A percentile compares a stretch with the other conserved stretches of the same genome.
phyloP scores from a whole-genome alignment of 2,888 invertebrate genomes.

The Hedya salicella region DNA sequence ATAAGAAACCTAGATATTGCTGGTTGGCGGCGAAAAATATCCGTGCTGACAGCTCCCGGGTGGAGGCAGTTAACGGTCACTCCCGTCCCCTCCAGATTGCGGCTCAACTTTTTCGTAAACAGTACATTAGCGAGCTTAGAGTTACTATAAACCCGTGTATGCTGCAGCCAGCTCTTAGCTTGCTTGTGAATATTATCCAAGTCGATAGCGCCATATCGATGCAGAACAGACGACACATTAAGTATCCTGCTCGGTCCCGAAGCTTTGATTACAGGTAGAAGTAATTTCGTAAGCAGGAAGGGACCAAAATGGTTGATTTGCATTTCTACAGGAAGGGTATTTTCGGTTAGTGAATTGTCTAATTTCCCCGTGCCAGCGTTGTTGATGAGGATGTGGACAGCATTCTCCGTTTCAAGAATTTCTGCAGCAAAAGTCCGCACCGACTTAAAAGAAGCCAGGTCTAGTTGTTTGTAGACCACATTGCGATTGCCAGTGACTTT shows the following conservation, averaged over 20 bases:
- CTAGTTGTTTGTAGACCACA: conserved; percentile 87
- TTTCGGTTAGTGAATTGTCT: conserved; percentile 87
- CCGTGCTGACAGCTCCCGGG: conserved; percentile 91
- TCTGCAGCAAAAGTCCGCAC: conserved; percentile 91
- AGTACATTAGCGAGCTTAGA: conserved; percentile 92
- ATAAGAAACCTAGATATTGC: conserved; percentile 84
- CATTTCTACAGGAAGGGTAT: conserved; percentile 93
- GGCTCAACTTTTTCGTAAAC: conserved; percentile 87
- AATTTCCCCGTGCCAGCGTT: conserved; percentile 92
- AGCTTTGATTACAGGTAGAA: conserved; percentile 89
- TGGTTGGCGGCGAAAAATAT: conserved; percentile 89
- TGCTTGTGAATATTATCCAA: conserved; percentile 88
- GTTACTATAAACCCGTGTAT: conserved; percentile 85
- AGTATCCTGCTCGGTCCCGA: conserved; percentile 90
- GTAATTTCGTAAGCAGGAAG: conserved; percentile 93
- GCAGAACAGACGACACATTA: conserved; percentile 90
- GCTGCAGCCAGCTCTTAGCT: conserved; percentile 75
- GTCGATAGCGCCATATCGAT: conserved; percentile 87
- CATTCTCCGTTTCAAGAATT: conserved; percentile 87
- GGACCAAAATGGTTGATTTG: conserved; percentile 96
- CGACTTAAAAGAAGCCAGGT: conserved; percentile 89
- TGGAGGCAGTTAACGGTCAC: conserved; percentile 92
- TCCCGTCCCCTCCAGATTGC: conserved; percentile 85
- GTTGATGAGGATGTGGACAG: conserved; percentile 91
- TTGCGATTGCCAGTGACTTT: conserved; percentile 87